Evolutionary conservation across 2,113 vertebrate species (phyloP), one percentile per base, ranked within the genome.

Genomic region (Eubucco bourcierii): DNA sequence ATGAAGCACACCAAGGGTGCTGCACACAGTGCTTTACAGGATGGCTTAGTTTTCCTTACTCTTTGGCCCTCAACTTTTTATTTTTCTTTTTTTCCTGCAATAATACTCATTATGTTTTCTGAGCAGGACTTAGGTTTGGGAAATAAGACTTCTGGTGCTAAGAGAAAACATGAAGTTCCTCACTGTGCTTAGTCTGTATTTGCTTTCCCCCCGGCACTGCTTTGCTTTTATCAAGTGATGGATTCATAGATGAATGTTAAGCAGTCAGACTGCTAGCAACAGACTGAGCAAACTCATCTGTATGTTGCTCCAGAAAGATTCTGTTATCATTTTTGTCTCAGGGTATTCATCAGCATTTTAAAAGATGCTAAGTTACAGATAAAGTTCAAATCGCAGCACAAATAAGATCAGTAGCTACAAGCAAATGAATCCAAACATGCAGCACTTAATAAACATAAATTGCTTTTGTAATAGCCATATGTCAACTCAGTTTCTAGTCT

Each of bases 1-100:
- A 27, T 5, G 6, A 12, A 60, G 9, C 19, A 33, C 28, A 1
- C 34, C 12, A 16, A 33, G 6, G 15, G 7, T 24, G 10, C 19
- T 24, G 10, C 12, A 53, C 56, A 12, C 3, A 2, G 10, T 8
- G 41, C 23, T 33, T 31, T 18, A 47, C 1, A 0, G 4, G 53
- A 15, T 1, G 2, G 14, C 15, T 71, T 33, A 9, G 12, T 33
- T 82, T 12, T 28, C 4, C 28, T 52, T 41, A 64, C 41, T 41
- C 8, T n/a, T 34, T 44, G 3, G 3, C 6, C 67, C 37, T 61
- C 19, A 15, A 2, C 11, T 20, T 5, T 33, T 47, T 24, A 16
- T 31, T 41, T 65, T 19, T 63, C 10, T 41, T 39, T 8, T 10
- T 16, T 9, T 27, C 39, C 9, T 8, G 0, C 28, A 41, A 41